Evolutionary conservation across 2,113 vertebrate species (phyloP), one percentile per base, ranked within the genome.

Genomic region (Corythoichthys intestinalis): DNA sequence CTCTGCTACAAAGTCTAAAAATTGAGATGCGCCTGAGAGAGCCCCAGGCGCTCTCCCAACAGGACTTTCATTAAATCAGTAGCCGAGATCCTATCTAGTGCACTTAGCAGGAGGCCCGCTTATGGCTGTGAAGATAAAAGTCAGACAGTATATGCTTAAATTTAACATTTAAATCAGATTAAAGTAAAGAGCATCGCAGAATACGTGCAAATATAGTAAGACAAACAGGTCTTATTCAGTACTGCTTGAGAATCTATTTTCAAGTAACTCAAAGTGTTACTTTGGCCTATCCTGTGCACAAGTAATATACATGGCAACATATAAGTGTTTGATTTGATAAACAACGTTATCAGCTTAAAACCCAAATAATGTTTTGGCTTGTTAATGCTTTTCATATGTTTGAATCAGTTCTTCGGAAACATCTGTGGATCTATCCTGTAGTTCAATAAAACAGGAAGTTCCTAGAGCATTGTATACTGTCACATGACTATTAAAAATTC

Each of bases 21-120:
- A 52, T 53, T 50, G 74, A 68, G 75, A 79, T 77, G 20, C 68
- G 69, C 72, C 56, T 73, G 47, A 76, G 62, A 66, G 41, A 44
- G 72, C 81, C 80, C 20, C 68, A 20, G 77, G 83, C 77, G 66
- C 71, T 72, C 66, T 67, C 57, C 68, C 77, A 68, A 73, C 73
- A 67, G 75, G 66, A 73, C 72, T 72, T 75, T 61, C 82, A 69
- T 71, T 83, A 79, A 81, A 73, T 88, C 75, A 83, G 72, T 64
- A 75, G 72, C 66, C 73, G 69, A 81, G 71, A 79, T 67, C 67
- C 69, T 77, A 82, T 79, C 80, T 71, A 73, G 70, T 67, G 77
- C 86, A 88, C 70, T 87, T 83, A 84, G 28, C 69, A 69, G 70
- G 59, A 84, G 80, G 79, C 76, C 65, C 75, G 82, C 70, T 86